Conservation (phyloP, 2,113 vertebrate genomes). For the Mionectes macconnelli region DNA sequence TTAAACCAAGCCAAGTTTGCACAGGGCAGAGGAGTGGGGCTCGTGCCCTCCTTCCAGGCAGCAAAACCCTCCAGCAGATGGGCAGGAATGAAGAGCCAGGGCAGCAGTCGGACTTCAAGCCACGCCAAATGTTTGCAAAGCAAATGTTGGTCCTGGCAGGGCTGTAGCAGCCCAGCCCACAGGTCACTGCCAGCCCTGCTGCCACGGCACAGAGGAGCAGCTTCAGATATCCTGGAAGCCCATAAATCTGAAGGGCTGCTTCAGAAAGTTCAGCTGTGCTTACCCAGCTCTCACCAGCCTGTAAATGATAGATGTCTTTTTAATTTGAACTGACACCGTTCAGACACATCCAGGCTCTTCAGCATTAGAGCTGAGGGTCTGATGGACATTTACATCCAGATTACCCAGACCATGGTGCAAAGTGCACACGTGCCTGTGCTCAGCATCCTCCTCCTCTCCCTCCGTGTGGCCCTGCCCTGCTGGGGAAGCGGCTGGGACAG, state of each 20-base stretch:
- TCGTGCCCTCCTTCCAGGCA: background rate
- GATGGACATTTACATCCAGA: background rate
- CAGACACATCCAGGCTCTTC: background rate
- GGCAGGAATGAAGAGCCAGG: background rate
- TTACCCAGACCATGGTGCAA: background rate
- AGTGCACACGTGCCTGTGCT: background rate
- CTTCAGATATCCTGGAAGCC: background rate
- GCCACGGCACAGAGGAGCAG: background rate
- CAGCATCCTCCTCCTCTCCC: background rate
- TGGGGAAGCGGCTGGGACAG: background rate
- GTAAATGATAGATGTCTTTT: background rate
- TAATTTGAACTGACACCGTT: background rate
- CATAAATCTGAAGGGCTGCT: background rate
- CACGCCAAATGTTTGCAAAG: background rate
- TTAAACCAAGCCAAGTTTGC: too few species aligned
- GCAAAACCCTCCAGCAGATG: background rate
- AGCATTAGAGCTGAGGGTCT: background rate
- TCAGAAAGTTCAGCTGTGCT: background rate
- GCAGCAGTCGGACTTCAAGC: background rate
- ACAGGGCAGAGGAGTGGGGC: rapidly evolving
- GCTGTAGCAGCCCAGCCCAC: background rate
- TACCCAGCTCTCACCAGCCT: background rate
- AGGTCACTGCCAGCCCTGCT: background rate
- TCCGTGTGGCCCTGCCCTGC: background rate
- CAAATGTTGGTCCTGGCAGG: background rate